Evolutionary conservation across 1,140 invertebrate species (phyloP).

Genomic region (Neodiprion fabricii): DNA sequence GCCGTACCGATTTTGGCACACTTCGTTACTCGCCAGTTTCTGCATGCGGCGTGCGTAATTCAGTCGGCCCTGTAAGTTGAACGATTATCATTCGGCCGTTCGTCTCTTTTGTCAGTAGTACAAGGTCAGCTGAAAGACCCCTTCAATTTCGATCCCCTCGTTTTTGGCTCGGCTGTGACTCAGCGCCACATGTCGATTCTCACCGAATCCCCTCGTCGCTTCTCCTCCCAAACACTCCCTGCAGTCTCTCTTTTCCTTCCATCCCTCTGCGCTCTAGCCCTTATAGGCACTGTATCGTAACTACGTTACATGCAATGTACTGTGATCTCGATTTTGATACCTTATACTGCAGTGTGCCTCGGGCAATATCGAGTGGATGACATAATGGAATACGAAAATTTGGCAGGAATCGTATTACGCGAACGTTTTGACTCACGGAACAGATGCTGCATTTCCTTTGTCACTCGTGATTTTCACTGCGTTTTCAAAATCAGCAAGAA

Average conservation of each 20-base stretch:
- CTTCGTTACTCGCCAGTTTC: not conserved
- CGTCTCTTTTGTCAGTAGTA: constrained; percentile 5
- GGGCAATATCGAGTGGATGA: too few species aligned
- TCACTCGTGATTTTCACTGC: too few species aligned
- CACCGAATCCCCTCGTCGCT: not conserved
- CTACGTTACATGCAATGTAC: too few species aligned
- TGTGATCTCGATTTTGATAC: too few species aligned
- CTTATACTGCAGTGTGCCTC: too few species aligned
- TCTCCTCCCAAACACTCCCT: not conserved
- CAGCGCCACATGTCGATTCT: not conserved
- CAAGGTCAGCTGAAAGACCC: not conserved
- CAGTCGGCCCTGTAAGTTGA: not conserved
- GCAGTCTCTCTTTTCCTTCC: not conserved
- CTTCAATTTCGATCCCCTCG: not conserved
- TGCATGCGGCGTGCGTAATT: not conserved
- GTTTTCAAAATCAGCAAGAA: too few species aligned
- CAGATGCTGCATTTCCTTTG: too few species aligned
- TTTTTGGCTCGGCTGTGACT: not conserved
- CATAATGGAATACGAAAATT: too few species aligned
- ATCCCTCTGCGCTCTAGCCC: too few species aligned
- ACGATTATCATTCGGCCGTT: not conserved
- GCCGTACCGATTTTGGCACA: not conserved
- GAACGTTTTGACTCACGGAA: too few species aligned
- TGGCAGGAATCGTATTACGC: too few species aligned
- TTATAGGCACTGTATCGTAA: too few species aligned